Conservation (phyloP, 1,140 invertebrate species). For the Triops longicaudatus region DNA sequence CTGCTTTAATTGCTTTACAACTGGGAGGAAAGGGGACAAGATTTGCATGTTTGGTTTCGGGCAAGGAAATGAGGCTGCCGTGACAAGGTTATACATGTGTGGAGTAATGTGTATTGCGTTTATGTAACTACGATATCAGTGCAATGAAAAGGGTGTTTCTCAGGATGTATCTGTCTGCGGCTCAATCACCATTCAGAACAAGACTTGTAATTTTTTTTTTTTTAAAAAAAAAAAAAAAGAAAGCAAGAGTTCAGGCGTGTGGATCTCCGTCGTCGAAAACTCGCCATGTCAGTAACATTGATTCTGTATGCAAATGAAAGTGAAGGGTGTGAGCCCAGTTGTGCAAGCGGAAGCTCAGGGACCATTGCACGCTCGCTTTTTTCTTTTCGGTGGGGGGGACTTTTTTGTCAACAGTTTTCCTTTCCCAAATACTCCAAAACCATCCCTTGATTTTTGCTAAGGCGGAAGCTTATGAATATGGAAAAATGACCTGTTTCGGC, state of each 20-base stretch:
- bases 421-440: background rate
- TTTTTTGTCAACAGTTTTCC: background rate
- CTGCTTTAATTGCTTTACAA: background rate
- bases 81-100: background rate
- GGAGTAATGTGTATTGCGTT: background rate
- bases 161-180: background rate
- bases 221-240: too few species aligned
- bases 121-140: background rate
- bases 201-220: background rate
- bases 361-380: background rate
- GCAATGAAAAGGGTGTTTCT: background rate
- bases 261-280: background rate
- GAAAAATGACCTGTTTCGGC: background rate
- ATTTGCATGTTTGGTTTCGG: constrained; percentile 12
- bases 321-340: constrained; percentile 8
- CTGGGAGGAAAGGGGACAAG: background rate
- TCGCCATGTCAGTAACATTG: background rate
- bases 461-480: constrained; percentile 8
- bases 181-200: background rate
- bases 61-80: background rate
- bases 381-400: background rate
- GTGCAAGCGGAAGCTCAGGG: constrained; percentile 5
- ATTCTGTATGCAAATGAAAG: constrained; percentile 4
- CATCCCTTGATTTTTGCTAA: background rate
- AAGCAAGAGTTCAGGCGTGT: background rate